Evolutionary conservation across 1,140 invertebrate species (phyloP), one percentile per base, ranked within the genome.

Genomic region (Papilio xuthus): DNA sequence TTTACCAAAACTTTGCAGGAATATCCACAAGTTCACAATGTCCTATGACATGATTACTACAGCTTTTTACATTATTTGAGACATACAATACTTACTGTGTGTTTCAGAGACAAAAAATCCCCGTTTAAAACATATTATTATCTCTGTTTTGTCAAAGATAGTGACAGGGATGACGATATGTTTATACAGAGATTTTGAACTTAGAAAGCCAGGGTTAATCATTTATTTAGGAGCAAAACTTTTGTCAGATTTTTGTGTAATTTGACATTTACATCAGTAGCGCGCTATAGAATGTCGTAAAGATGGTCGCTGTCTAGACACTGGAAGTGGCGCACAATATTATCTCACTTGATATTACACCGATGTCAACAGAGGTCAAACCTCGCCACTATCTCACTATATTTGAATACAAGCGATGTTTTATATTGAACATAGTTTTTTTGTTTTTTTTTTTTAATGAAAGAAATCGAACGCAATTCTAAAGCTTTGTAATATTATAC

Each of bases 331-430:
- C 12, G 56, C 20, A 60, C 56, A 60, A 67, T 28, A 67, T 37
- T 37, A 37, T 67, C 60, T 67, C 26, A 32, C 12, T 32, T 67
- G 60, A 67, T 32, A 67, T 67, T 67, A 67, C 56, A 60, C 23
- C 56, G 60, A 67, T 13, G 60, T 67, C 60, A 67, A 67, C 60
- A 67, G 26, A 67, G 60, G 60, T 67, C 60, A 67, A 23, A 60
- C 10, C 7, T 56, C n/a, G 18, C 20, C 56, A 67, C 60, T 60
- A 26, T 60, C 56, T 60, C 4, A 67, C 60, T 28, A 26, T 28
- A 67, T 67, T 67, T 67, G 13, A 67, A 67, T 28, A 28, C 26
- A 28, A 67, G 60, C 60, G 0, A 28, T 28, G 12, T 15, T 32
- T 67, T 67, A 1, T 28, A 28, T 63, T 28, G 6, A 67, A 28